Base-by-base conservation (phyloP, 2,113 vertebrate species). In the Hemibagrus wyckioides region DNA sequence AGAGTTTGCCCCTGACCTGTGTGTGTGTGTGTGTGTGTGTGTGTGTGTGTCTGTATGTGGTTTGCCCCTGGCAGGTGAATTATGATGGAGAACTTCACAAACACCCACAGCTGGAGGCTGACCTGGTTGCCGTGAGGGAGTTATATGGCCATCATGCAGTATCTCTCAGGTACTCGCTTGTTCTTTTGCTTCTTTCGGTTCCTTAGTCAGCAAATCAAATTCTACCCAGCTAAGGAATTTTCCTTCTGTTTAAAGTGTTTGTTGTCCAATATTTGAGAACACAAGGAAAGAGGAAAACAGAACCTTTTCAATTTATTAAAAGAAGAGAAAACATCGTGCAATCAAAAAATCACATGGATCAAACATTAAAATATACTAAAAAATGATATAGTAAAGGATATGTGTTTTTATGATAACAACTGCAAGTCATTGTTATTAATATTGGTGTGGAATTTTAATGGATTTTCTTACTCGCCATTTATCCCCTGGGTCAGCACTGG, bases 81-180 rank as follows among this genome's bases (percentile, higher is more conserved):
- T 97, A 96, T 76, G 97, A 97, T 56, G 96, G 97, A 71, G 97
- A 97, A 87, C 95, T 97, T 87, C 96, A 97, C 90, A 97, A 97
- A 85, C 97, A 97, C 86, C 96, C 96, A 11, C 97, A 97, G 86
- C 91, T 97, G 85, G 97, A 97, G 75, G 96, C 97, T 67, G 97
- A 97, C 92, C 90, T 97, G 89, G 95, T 93, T 52, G 97, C 97
- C 13, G 96, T 97, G 90, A 96, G 96, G 93, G 97, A 97, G 90
- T 91, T 97, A 90, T 97, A 97, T 85, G 96, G 97, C 89, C 95
- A 94, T 89, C 95, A 94, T 83, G 96, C 96, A 92, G 96, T 97
- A 92, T 97, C 97, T 96, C 97, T 97, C 96, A 97, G 96, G 97
- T 97, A 86, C 48, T 21, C 65, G 56, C 48, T 75, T 54, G 10